Conservation (phyloP, 2,888 invertebrate genomes). For the Drosophila mercatorum region DNA sequence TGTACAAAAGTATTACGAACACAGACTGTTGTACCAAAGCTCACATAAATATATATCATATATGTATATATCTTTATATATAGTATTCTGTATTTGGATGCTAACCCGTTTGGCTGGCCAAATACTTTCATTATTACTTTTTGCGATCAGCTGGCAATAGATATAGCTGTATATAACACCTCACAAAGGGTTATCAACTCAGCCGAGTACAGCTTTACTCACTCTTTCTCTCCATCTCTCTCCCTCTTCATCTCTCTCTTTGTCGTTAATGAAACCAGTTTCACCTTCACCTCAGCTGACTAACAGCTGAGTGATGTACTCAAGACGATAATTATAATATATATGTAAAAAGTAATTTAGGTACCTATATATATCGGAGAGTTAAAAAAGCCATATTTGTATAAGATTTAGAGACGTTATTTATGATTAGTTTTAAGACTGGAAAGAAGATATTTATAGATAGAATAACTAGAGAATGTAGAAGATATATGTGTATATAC, state of each 20-base stretch:
- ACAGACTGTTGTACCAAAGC: background rate
- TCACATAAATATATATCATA: no score
- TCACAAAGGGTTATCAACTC: slow-evolving; percentile 17
- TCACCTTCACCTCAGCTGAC: slow-evolving; percentile 15
- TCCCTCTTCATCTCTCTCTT: background rate
- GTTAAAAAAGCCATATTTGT: background rate
- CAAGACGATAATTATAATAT: background rate
- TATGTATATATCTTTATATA: background rate
- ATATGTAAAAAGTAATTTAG: background rate
- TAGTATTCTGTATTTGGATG: background rate
- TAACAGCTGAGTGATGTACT: slow-evolving; percentile 11
- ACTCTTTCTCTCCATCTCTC: background rate
- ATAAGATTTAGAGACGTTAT: background rate
- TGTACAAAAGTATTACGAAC: background rate
- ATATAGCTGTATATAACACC: background rate
- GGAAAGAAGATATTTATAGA: no score
- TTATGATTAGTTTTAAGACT: no score
- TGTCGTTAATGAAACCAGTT: slow-evolving; percentile 4
- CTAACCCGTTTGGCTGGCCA: slow-evolving; percentile 1
- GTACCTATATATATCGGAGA: background rate
- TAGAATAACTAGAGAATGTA: background rate
- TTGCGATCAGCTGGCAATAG: slow-evolving; percentile 7
- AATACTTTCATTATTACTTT: background rate
- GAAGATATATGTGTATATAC: background rate
- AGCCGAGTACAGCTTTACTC: background rate